Evolutionary conservation across 2,888 invertebrate species (phyloP).

Genomic region (Drosophila meridiana): DNA sequence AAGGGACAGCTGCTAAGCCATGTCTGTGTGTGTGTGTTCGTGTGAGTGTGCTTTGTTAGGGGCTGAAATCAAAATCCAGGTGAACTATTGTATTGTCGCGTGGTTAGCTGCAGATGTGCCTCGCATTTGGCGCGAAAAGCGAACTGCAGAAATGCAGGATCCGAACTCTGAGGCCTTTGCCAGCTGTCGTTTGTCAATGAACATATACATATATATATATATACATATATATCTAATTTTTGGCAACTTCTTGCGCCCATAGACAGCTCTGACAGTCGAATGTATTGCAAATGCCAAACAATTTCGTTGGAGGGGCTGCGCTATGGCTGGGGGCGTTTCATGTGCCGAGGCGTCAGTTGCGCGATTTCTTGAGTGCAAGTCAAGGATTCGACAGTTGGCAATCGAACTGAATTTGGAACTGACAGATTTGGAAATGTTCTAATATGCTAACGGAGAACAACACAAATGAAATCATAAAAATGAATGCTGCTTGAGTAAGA

Average conservation of each 20-base stretch:
- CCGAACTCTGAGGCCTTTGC: conserved; percentile 29
- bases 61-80: conserved; percentile 78
- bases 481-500: conserved; percentile 68
- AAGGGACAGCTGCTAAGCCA: conserved; percentile 68
- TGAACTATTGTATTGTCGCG: conserved; percentile 76
- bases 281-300: conserved; percentile 52
- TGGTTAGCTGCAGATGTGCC: conserved; percentile 69
- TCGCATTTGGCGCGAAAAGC: conserved; percentile 73
- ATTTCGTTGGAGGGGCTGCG: conserved; percentile 1
- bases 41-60: conserved; percentile 45
- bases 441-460: conserved; percentile 11
- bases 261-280: conserved; percentile 58
- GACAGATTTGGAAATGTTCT: conserved; percentile 24
- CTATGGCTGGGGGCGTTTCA: conserved; percentile 45
- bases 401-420: conserved; percentile 42
- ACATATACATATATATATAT: background rate
- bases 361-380: conserved; percentile 73
- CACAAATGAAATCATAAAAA: conserved; percentile 68
- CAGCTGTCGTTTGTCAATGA: conserved; percentile 64
- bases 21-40: conserved; percentile 4
- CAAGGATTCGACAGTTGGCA: conserved; percentile 71
- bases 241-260: conserved; percentile 63
- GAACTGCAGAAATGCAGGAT: conserved; percentile 30
- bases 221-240: conserved; percentile 37
- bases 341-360: conserved; percentile 59